Percentiles rank a stretch among this genome's conserved stretches.
Evolutionary conservation across 2,113 vertebrate genomes (phyloP).

Genomic region (Amphiprion percula): DNA sequence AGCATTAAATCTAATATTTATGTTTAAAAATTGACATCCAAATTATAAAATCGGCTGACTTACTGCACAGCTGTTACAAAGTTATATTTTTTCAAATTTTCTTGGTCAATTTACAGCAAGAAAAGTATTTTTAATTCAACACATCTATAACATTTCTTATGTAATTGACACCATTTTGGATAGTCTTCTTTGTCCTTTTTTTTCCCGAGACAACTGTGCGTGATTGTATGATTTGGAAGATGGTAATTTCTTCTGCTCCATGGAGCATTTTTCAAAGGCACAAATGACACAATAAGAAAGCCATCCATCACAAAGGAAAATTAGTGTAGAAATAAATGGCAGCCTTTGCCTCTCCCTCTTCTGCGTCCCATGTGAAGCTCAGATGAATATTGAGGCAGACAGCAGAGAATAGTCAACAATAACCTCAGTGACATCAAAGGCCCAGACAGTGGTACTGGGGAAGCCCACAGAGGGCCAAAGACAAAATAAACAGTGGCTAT

Average conservation of each 20-base stretch:
- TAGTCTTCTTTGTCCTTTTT: slow-evolving; percentile 42
- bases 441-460: slow-evolving; percentile 75
- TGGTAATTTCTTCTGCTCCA: slow-evolving; percentile 82
- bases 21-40: background rate
- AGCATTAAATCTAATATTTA: slow-evolving; percentile 2
- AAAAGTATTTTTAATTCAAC: slow-evolving; percentile 2
- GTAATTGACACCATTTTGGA: slow-evolving; percentile 29
- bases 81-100: slow-evolving; percentile 3
- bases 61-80: background rate
- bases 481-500: slow-evolving; percentile 75
- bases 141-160: background rate
- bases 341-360: slow-evolving; percentile 59
- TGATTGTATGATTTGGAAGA: slow-evolving; percentile 79
- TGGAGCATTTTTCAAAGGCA: slow-evolving; percentile 83
- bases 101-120: slow-evolving; percentile 5
- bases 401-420: slow-evolving; percentile 80
- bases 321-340: slow-evolving; percentile 84
- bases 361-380: slow-evolving; percentile 70
- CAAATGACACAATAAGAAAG: slow-evolving; percentile 85
- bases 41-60: background rate
- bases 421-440: slow-evolving; percentile 83
- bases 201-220: slow-evolving; percentile 51
- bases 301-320: slow-evolving; percentile 87
- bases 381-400: slow-evolving; percentile 75
- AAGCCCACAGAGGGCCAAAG: slow-evolving; percentile 75